phyloP scores from a whole-genome alignment of 2,113 vertebrate species.

The Platichthys stellatus region DNA sequence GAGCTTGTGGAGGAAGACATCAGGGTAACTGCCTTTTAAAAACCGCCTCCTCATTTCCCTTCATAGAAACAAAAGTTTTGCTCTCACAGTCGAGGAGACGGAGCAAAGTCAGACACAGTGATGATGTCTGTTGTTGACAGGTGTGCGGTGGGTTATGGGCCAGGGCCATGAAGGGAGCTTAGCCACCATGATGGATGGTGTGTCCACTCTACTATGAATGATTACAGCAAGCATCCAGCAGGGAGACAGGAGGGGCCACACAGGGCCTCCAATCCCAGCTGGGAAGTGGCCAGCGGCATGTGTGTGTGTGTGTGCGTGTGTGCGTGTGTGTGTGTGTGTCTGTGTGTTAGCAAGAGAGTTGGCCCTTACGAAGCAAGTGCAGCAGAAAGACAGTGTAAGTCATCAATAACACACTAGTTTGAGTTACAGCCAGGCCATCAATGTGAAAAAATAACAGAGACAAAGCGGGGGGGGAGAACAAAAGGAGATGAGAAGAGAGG shows the following conservation, averaged over 20 bases:
- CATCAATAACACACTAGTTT: constrained; percentile 72
- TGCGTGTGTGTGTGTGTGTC: background rate
- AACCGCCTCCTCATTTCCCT: background rate
- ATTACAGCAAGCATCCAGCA: constrained; percentile 68
- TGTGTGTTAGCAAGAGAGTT: constrained; percentile 3
- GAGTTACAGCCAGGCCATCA: constrained; percentile 32
- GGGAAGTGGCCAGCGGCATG: constrained; percentile 48
- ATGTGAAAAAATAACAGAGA: background rate
- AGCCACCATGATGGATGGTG: constrained; percentile 69
- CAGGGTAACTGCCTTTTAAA: background rate
- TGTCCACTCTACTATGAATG: constrained; percentile 67
- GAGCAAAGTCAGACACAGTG: constrained; percentile 58
- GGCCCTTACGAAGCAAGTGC: constrained; percentile 23
- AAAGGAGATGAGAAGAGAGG: background rate
- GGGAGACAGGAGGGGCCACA: constrained; percentile 48
- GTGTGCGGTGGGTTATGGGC: constrained; percentile 51
- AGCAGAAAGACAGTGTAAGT: constrained; percentile 56
- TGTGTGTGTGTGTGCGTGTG: constrained; percentile 10
- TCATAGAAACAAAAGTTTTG: constrained; percentile 45
- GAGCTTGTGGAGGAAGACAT: background rate
- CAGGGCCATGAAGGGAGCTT: constrained; percentile 65
- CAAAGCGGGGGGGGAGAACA: background rate
- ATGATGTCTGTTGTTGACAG: constrained; percentile 46
- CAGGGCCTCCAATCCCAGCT: constrained; percentile 34
- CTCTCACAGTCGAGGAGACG: constrained; percentile 32